Conservation (phyloP, 2,113 vertebrate species). For the Hirundichthys speculiger region DNA sequence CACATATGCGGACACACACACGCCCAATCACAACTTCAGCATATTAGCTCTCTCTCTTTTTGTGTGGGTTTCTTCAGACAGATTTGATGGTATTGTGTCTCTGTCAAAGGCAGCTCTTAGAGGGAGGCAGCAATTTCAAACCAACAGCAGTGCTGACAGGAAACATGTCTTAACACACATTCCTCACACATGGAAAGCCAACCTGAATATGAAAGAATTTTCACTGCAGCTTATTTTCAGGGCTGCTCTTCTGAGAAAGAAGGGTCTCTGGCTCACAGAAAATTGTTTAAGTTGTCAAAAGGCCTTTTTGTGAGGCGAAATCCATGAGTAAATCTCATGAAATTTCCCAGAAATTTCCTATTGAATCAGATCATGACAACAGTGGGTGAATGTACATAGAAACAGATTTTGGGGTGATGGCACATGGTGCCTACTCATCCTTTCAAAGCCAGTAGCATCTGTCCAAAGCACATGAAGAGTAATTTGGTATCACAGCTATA, state of each 20-base stretch:
- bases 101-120: slow-evolving; percentile 48
- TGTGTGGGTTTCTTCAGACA: slow-evolving; percentile 44
- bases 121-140: slow-evolving; percentile 35
- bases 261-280: slow-evolving; percentile 7
- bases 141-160: slow-evolving; percentile 32
- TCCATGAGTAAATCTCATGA: background rate
- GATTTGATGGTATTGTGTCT: slow-evolving; percentile 60
- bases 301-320: slow-evolving; percentile 3
- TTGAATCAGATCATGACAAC: no score
- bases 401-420: no score
- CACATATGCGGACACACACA: slow-evolving; percentile 13
- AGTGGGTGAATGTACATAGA: no score
- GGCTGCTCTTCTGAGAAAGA: slow-evolving; percentile 19
- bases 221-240: slow-evolving; percentile 24
- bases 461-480: background rate
- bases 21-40: slow-evolving; percentile 21
- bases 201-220: slow-evolving; percentile 24
- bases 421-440: no score
- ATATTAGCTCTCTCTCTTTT: slow-evolving; percentile 41
- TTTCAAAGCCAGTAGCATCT: background rate
- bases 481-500: background rate
- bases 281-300: slow-evolving; percentile 13
- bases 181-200: slow-evolving; percentile 6
- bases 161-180: slow-evolving; percentile 57
- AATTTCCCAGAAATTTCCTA: background rate